Base-by-base conservation (phyloP, 2,888 invertebrate species). In the Pantelozetes paolii region DNA sequence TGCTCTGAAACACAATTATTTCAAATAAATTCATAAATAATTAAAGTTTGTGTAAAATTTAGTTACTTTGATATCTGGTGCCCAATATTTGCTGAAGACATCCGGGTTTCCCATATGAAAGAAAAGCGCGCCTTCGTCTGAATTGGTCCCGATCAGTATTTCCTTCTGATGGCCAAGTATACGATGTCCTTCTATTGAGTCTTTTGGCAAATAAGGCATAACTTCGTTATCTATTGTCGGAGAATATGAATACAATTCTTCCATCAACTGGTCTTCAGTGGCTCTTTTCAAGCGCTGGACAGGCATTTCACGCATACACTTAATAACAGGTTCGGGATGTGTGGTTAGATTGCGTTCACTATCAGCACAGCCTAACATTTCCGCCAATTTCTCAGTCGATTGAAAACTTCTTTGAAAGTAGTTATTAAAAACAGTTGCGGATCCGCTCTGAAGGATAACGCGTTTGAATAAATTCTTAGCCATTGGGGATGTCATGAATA, bases 341-440 rank as follows among this genome's bases (percentile, higher is more conserved):
- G 13, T 6, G 23, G 2, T 6, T 20, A 45, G 28, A 20, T 40
- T 57, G n/a, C 20, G 50, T 20, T 45, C 28, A 8, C 48, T 15
- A 18, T 42, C 13, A 3, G 23, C 18, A 50, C 74, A 74, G 26
- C 72, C 74, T 5, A 73, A 20, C 6, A 72, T 23, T 59, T 40
- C 15, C 13, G 71, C 59, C 36, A 74, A 72, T 15, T 45, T n/a
- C 32, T 54, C n/a, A 0, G 74, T 54, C 3, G 8, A 6, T 1
- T 6, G 3, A 57, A 26, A 57, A 6, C 23, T 57, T 57, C 23
- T 2, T 23, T 9, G 5, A 2, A 6, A 23, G 8, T 57, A 23
- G 3, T 9, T 2, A 5, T 23, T 23, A 11, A 57, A 26, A 13
- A 57, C 8, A n/a, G n/a, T n/a, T n/a, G n/a, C n/a, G 23, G 23